These are phyloP conservation scores for Scolopax bukidnonensis DNA, from an alignment of 2,797 vertebrate species.

Conservation along the genomic window DNA sequence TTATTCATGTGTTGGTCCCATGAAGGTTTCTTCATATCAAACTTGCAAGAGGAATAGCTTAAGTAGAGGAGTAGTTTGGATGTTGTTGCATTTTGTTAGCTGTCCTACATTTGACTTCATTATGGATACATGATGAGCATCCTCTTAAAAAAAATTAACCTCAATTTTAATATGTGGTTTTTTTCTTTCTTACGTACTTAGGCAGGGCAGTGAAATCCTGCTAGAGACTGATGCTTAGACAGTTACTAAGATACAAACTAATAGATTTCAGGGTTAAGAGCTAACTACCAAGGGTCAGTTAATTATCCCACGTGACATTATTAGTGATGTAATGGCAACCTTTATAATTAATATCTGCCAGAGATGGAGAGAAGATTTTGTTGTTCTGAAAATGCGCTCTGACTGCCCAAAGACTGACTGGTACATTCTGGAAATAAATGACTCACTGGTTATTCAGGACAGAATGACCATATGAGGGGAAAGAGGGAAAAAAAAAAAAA, in stretches of 20 bases:
- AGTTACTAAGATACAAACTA: slow-evolving; percentile 27
- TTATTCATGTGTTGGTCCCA: not conserved
- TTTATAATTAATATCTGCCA: slow-evolving; percentile 59
- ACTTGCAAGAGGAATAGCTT: not conserved
- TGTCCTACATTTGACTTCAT: not conserved
- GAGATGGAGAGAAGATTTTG: not conserved
- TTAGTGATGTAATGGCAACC: slow-evolving; percentile 31
- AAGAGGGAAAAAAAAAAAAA: not conserved
- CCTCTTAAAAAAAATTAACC: not conserved
- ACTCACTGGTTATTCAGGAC: slow-evolving; percentile 26
- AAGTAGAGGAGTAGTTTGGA: not conserved
- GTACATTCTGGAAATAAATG: slow-evolving; percentile 36
- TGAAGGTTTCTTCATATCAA: slow-evolving; percentile 1
- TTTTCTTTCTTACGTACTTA: not conserved
- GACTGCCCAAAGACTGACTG: not conserved
- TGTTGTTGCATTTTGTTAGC: slow-evolving; percentile 21
- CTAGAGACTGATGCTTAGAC: not conserved
- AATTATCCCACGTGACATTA: not conserved
- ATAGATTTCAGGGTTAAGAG: slow-evolving; percentile 41
- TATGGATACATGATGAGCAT: not conserved
- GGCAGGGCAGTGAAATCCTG: not conserved
- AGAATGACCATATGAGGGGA: slow-evolving; percentile 18
- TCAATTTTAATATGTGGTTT: not conserved
- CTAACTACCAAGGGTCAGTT: slow-evolving; percentile 17
- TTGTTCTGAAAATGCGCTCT: not conserved